Base-by-base conservation (phyloP, 1,140 invertebrate genomes). In the Drosophila truncata region DNA sequence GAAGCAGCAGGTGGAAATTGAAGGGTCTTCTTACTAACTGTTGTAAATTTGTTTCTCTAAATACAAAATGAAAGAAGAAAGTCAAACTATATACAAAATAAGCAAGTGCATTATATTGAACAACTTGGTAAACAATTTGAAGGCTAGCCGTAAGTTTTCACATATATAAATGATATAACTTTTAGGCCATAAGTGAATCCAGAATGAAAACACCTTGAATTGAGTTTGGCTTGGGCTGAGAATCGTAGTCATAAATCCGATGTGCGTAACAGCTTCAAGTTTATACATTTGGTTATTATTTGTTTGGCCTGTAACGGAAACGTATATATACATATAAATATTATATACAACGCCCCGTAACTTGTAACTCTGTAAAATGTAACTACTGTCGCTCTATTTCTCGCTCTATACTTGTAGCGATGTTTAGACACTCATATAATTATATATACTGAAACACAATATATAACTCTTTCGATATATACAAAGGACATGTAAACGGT, bases 31-130 rank as follows among this genome's bases (percentile, higher is more conserved):
- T 57, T 10, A 59, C 50, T 59, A 72, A 59, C 81, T 72, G 57
- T 77, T 58, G 72, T 84, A 90, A 42, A 88, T 75, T 88, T 78
- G 63, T 90, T 88, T 88, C 74, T 71, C 57, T 46, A 60, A 57
- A 39, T 29, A 54, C 31, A 23, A 35, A 5, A 18, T 57, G 52
- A 59, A 59, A 27, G 27, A 72, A 49, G 52, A n/a, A 70, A 72
- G 71, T 35, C 41, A 66, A 73, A 33, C 79, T 66, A 76, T 60
- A 54, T 75, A 83, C 80, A 73, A 63, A 66, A 82, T 86, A 86
- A 84, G 81, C 63, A 85, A 88, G 84, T 88, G 84, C 84, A 85
- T 88, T 88, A 88, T 88, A 88, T 90, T 78, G 47, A 83, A 55
- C 31, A 59, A 64, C 62, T 63, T 71, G 55, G 42, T 60, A 65